Evolutionary conservation across 2,113 vertebrate genomes (phyloP).

Genomic region (Sander vitreus): DNA sequence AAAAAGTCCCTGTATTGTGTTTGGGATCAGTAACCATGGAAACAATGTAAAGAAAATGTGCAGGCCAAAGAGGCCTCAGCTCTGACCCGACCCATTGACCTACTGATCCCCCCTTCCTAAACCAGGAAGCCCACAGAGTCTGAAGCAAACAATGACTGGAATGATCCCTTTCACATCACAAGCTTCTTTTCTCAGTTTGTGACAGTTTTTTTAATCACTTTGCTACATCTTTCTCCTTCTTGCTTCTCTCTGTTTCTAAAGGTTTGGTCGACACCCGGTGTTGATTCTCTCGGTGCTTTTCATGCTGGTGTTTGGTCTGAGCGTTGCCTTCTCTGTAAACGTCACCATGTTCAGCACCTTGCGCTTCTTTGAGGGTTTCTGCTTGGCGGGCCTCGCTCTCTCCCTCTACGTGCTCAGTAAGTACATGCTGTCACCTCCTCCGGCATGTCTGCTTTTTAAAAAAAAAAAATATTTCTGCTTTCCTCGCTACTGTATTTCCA

Average conservation of each 20-base stretch:
- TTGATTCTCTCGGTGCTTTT: constrained; percentile 92
- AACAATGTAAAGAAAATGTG: constrained; percentile 67
- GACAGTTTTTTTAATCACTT: constrained; percentile 6
- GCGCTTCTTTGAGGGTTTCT: constrained; percentile 99
- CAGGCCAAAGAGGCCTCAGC: constrained; percentile 8
- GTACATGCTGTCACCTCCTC: constrained; percentile 75
- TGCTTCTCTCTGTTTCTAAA: constrained; percentile 46
- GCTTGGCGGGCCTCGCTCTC: constrained; percentile 95
- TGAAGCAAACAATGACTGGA: constrained; percentile 11
- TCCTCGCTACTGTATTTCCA: not conserved
- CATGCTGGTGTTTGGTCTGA: constrained; percentile 95
- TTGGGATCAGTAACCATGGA: constrained; percentile 62
- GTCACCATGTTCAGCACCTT: constrained; percentile 99
- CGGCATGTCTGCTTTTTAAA: not conserved
- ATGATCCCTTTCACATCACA: constrained; percentile 20
- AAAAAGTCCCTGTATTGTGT: constrained; percentile 57
- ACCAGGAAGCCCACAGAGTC: constrained; percentile 27
- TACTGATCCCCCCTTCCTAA: constrained; percentile 41
- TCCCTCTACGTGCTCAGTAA: constrained; percentile 94
- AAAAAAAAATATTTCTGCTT: not conserved
- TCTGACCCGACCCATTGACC: constrained; percentile 63
- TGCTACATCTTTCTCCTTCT: constrained; percentile 17
- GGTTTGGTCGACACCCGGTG: constrained; percentile 84
- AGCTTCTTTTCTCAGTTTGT: constrained; percentile 18
- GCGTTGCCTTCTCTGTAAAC: constrained; percentile 94